A percentile compares a stretch with the other conserved stretches of the same genome.
These are phyloP conservation scores for Montipora foliosa DNA, from an alignment of 64 coral and sea anemone genomes.

Conservation along the genomic window DNA sequence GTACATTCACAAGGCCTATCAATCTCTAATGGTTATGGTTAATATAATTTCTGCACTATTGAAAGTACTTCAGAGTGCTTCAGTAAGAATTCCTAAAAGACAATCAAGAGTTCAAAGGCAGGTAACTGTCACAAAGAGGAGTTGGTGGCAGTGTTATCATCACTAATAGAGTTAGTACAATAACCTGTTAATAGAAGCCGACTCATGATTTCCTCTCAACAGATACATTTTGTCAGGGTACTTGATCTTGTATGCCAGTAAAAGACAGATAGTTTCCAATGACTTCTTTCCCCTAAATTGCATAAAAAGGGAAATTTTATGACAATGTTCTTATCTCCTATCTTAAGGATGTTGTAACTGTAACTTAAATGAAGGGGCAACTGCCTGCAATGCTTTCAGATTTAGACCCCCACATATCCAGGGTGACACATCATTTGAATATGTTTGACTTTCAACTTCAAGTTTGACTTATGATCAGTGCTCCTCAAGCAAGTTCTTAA, in stretches of 20 bases:
- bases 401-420: too few species aligned
- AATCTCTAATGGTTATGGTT: too few species aligned
- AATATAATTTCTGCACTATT: too few species aligned
- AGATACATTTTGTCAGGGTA: constrained; percentile 86
- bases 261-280: constrained; percentile 91
- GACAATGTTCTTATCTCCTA: neutral
- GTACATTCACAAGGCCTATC: too few species aligned
- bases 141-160: neutral
- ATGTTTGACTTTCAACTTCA: too few species aligned
- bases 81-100: too few species aligned
- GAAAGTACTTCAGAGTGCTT: too few species aligned
- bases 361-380: too few species aligned
- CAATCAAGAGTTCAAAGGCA: neutral
- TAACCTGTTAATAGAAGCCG: constrained; percentile 93
- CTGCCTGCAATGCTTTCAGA: too few species aligned
- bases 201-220: constrained; percentile 90
- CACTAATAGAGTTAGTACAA: neutral
- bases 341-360: neutral
- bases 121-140: neutral
- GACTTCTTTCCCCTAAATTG: constrained; percentile 85
- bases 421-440: too few species aligned
- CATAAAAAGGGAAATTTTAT: neutral
- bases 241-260: constrained; percentile 93
- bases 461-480: too few species aligned
- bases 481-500: too few species aligned